Evolutionary conservation across 2,113 vertebrate species (phyloP).

Genomic region (Aegotheles bennettii): DNA sequence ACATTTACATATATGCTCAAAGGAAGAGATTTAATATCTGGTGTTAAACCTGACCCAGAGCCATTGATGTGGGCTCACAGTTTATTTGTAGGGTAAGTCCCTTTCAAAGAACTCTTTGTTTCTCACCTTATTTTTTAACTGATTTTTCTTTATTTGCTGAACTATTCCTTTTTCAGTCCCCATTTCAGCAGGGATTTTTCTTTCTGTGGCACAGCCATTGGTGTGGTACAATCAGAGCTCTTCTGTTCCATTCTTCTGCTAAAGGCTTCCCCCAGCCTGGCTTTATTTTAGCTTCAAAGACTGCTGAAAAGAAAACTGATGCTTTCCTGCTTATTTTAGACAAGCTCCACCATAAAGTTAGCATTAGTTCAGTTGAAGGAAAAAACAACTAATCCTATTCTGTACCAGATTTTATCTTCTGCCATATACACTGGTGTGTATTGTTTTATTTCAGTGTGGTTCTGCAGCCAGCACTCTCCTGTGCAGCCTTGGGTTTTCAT

Average conservation of each 20-base stretch:
- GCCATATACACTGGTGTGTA: background rate
- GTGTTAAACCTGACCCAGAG: background rate
- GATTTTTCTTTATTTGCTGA: background rate
- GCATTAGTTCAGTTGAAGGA: background rate
- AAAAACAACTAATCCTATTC: background rate
- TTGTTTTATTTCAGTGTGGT: background rate
- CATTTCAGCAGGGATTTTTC: background rate
- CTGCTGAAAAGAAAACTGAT: background rate
- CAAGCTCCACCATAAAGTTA: background rate
- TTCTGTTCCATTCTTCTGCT: constrained; percentile 9
- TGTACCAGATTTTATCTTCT: background rate
- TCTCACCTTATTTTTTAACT: background rate
- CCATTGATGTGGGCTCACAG: background rate
- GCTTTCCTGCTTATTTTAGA: background rate
- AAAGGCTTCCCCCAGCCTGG: background rate
- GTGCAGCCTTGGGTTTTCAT: background rate
- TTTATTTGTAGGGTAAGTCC: background rate
- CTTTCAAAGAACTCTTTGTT: background rate
- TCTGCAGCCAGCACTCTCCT: background rate
- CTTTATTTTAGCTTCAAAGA: constrained; percentile 10
- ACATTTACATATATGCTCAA: background rate
- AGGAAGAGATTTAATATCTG: background rate
- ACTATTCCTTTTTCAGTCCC: background rate
- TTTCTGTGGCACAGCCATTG: background rate
- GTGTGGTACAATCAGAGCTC: background rate